phyloP scores from a whole-genome alignment of 1,140 invertebrate species.

The Cryptotermes secundus region DNA sequence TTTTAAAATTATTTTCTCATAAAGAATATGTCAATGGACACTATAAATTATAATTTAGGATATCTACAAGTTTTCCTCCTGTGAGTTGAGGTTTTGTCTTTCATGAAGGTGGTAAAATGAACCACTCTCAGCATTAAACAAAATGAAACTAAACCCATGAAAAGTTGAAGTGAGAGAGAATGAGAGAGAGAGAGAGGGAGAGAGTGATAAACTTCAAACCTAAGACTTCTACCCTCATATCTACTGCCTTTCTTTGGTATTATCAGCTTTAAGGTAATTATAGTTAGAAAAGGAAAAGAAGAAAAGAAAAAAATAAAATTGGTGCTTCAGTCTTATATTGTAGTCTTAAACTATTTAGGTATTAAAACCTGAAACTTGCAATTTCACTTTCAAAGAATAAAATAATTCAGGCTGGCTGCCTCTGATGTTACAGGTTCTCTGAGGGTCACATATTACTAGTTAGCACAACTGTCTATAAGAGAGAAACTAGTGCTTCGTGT shows the following conservation, averaged over 20 bases:
- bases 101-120: not conserved
- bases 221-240: constrained; percentile 28
- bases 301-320: constrained; percentile 10
- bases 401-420: not conserved
- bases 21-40: not conserved
- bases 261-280: constrained; percentile 26
- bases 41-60: not conserved
- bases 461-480: constrained; percentile 1
- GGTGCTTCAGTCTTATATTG: constrained; percentile 18
- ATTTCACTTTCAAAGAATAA: not conserved
- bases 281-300: constrained; percentile 20
- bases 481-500: not conserved
- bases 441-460: not conserved
- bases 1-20: not conserved
- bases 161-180: not conserved
- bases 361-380: not conserved
- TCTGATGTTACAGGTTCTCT: not conserved
- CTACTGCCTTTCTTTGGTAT: constrained; percentile 31
- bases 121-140: not conserved
- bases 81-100: not conserved
- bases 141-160: not conserved
- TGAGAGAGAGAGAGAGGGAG: not conserved
- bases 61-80: constrained; percentile 1
- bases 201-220: constrained; percentile 14
- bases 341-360: constrained; percentile 7